These are phyloP conservation scores for Camponotus vicinus DNA, from an alignment of 1,140 invertebrate genomes.

Conservation along the genomic window DNA sequence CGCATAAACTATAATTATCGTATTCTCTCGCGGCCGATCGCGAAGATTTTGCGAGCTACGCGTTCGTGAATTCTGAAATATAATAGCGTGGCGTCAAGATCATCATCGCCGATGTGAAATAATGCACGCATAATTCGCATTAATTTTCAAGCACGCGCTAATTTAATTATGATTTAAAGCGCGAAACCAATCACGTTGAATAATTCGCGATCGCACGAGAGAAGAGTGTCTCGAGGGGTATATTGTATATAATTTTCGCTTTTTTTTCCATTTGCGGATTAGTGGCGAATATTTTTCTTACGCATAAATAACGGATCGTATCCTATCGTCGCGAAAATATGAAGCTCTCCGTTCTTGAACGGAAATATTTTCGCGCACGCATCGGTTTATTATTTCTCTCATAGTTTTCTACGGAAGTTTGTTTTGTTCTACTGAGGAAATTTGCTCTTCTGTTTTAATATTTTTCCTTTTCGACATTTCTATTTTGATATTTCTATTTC, in stretches of 20 bases:
- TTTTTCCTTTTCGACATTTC: neutral
- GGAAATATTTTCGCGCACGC: conserved; percentile 43
- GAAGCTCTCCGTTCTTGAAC: conserved; percentile 39
- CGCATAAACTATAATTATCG: conserved; percentile 38
- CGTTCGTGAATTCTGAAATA: conserved; percentile 23
- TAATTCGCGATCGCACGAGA: neutral
- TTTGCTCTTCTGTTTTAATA: neutral
- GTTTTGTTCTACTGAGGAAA: neutral
- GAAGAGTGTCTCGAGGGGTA: neutral
- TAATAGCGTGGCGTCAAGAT: neutral
- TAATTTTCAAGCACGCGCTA: conserved; percentile 12
- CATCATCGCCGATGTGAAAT: conserved; percentile 4
- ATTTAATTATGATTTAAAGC: neutral
- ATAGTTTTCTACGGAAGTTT: neutral
- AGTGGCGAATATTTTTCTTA: conserved; percentile 25
- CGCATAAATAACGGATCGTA: conserved; percentile 3
- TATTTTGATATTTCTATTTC: neutral
- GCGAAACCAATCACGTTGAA: neutral
- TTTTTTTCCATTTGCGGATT: conserved; percentile 10
- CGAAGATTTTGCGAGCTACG: conserved; percentile 13
- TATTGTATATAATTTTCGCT: neutral
- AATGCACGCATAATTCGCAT: neutral
- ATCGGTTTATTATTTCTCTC: conserved; percentile 39
- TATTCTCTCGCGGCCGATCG: neutral
- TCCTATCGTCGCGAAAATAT: neutral